Evolutionary conservation across 2,888 invertebrate genomes (phyloP).

Genomic region (Thumatha senex): DNA sequence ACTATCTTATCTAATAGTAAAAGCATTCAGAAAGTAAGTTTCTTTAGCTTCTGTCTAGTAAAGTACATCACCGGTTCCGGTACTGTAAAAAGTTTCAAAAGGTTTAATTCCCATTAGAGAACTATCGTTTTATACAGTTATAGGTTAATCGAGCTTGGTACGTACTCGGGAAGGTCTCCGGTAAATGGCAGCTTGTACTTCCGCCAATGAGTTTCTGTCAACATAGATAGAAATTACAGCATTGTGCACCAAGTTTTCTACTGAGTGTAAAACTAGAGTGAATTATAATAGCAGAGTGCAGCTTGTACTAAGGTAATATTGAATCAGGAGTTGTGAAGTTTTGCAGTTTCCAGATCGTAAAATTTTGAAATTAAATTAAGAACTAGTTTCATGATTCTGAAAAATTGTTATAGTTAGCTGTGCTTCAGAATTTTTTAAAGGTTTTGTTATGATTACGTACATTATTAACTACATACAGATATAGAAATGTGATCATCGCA

Average conservation of each 20-base stretch:
- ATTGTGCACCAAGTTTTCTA: constrained; percentile 25
- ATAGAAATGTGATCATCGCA: too few species aligned
- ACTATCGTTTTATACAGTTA: constrained; percentile 33
- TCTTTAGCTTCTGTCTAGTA: constrained; percentile 23
- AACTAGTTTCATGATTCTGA: too few species aligned
- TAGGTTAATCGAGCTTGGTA: constrained; percentile 38
- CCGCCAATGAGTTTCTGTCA: constrained; percentile 26
- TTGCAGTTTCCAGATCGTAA: not conserved
- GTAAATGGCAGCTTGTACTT: constrained; percentile 33
- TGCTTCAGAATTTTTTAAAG: not conserved
- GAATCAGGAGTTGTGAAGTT: not conserved
- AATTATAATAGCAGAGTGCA: constrained; percentile 14
- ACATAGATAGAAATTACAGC: constrained; percentile 31
- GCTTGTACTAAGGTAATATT: not conserved
- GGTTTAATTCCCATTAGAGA: constrained; percentile 39
- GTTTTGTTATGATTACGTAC: too few species aligned
- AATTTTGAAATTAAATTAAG: too few species aligned
- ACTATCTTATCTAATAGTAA: too few species aligned
- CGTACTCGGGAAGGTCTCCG: constrained; percentile 17
- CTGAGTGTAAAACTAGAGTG: constrained; percentile 20
- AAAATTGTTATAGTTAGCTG: too few species aligned
- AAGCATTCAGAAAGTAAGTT: too few species aligned
- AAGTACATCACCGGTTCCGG: constrained; percentile 14
- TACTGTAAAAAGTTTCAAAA: constrained; percentile 29
- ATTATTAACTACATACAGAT: too few species aligned